These are phyloP conservation scores for Lamellibrachia columna DNA, from an alignment of 2,888 invertebrate genomes.

Conservation along the genomic window DNA sequence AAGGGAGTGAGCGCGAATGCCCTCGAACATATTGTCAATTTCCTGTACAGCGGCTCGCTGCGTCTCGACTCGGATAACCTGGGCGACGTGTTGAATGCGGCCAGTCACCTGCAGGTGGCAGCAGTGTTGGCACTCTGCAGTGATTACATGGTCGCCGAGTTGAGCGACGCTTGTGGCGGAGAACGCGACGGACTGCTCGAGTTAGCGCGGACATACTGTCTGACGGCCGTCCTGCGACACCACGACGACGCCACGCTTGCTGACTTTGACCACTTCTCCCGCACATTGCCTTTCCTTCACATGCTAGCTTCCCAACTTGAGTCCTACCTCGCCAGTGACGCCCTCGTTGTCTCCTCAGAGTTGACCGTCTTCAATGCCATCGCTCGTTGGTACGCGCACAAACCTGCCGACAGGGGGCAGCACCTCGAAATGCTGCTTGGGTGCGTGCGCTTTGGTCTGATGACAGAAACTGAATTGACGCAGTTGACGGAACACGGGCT, in stretches of 20 bases:
- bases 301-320: slow-evolving; percentile 51
- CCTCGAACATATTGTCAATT: slow-evolving; percentile 58
- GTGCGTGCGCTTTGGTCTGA: slow-evolving; percentile 59
- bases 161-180: slow-evolving; percentile 61
- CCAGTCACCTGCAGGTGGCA: slow-evolving; percentile 62
- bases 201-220: slow-evolving; percentile 61
- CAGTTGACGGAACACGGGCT: slow-evolving; percentile 35
- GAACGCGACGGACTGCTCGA: slow-evolving; percentile 54
- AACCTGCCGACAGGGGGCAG: slow-evolving; percentile 42
- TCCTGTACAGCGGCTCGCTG: slow-evolving; percentile 63
- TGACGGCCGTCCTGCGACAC: slow-evolving; percentile 51
- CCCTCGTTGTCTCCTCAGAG: slow-evolving; percentile 54
- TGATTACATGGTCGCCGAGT: slow-evolving; percentile 59
- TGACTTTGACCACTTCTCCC: slow-evolving; percentile 59
- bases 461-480: slow-evolving; percentile 57
- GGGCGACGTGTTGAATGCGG: slow-evolving; percentile 61
- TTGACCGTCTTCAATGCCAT: slow-evolving; percentile 54
- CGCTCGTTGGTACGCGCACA: slow-evolving; percentile 56
- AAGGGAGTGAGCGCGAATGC: slow-evolving; percentile 56
- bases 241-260: slow-evolving; percentile 60
- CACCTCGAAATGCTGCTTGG: slow-evolving; percentile 49
- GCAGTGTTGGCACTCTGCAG: slow-evolving; percentile 61
- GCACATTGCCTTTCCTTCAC: slow-evolving; percentile 56
- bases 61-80: slow-evolving; percentile 58
- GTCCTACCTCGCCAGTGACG: slow-evolving; percentile 53